These are phyloP conservation scores for Sebastes trivittatus DNA, from an alignment of 2,797 vertebrate species.

Conservation along the genomic window DNA sequence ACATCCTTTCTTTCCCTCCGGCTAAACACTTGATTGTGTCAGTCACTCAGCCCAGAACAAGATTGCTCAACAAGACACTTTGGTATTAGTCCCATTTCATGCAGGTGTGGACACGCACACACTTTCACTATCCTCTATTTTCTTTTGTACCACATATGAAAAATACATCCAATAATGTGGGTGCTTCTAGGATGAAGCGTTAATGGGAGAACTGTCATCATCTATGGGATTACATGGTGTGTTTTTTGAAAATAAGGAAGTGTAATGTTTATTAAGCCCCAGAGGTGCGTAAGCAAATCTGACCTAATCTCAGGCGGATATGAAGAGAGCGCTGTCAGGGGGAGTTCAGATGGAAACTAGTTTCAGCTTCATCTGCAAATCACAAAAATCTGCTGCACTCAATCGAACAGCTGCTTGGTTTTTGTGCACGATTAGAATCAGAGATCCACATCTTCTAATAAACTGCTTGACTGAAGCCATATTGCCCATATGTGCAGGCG, in stretches of 20 bases:
- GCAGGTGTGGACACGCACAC: conserved; percentile 53
- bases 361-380: conserved; percentile 52
- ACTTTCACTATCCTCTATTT: not conserved
- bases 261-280: conserved; percentile 70
- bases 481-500: not conserved
- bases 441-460: conserved; percentile 44
- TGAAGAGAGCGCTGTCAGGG: conserved; percentile 27
- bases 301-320: conserved; percentile 68
- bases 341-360: conserved; percentile 62
- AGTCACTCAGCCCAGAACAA: conserved; percentile 45
- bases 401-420: conserved; percentile 49
- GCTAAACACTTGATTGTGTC: conserved; percentile 45
- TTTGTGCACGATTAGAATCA: conserved; percentile 38
- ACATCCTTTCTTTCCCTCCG: conserved; percentile 30
- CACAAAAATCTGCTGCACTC: conserved; percentile 46
- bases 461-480: conserved; percentile 28
- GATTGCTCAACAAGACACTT: conserved; percentile 27
- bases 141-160: not conserved
- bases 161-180: conserved; percentile 16
- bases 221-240: conserved; percentile 41
- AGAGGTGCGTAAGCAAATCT: conserved; percentile 63
- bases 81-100: conserved; percentile 28
- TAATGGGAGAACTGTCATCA: conserved; percentile 66
- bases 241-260: conserved; percentile 29
- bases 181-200: conserved; percentile 9